These are phyloP conservation scores for Empidonax traillii DNA, from an alignment of 2,113 vertebrate species.

Conservation along the genomic window DNA sequence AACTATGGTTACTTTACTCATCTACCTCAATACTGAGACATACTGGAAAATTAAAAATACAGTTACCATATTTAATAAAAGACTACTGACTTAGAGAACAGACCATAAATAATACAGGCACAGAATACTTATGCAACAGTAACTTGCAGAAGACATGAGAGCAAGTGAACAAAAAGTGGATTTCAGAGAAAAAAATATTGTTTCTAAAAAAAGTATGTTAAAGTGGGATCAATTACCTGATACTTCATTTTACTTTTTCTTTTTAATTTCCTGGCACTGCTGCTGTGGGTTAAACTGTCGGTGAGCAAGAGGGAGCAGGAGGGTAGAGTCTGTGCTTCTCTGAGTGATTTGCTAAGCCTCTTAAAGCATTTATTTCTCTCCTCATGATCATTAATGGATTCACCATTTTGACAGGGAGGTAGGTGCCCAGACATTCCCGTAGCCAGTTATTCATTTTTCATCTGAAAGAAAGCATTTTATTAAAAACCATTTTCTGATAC, in stretches of 20 bases:
- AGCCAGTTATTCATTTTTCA: background rate
- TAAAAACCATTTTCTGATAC: background rate
- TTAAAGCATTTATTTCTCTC: constrained; percentile 35
- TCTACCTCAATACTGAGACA: background rate
- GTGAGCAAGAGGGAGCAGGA: background rate
- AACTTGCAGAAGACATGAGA: background rate
- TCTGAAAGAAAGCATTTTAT: background rate
- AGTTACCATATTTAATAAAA: background rate
- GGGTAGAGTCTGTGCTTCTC: background rate
- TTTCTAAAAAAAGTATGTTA: background rate
- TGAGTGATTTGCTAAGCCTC: constrained; percentile 18
- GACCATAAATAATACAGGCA: constrained; percentile 3
- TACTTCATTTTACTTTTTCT: background rate
- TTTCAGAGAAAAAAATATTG: background rate
- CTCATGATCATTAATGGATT: background rate
- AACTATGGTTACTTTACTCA: background rate
- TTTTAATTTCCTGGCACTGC: background rate
- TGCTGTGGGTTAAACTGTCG: background rate
- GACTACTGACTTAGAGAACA: background rate
- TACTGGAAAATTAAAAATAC: constrained; percentile 1
- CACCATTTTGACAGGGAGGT: background rate
- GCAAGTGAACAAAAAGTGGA: background rate
- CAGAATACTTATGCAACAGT: background rate
- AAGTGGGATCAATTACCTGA: background rate
- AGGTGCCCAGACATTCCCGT: background rate